phyloP scores from a whole-genome alignment of 2,888 invertebrate genomes.

The Strigamia crassipes region DNA sequence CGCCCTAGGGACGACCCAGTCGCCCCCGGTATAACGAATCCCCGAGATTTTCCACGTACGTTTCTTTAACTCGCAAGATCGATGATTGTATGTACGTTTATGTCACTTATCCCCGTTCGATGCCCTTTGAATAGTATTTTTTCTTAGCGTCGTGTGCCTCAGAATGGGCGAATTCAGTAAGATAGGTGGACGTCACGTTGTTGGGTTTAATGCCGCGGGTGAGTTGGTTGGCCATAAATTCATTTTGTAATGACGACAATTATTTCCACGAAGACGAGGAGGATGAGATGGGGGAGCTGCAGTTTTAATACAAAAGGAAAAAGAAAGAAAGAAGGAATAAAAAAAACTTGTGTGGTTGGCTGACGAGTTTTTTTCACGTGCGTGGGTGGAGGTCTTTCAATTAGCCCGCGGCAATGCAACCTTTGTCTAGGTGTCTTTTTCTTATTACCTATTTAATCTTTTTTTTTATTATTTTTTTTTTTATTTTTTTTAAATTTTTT shows the following conservation, averaged over 20 bases:
- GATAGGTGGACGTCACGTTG: background rate
- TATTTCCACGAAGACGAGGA: constrained; percentile 36
- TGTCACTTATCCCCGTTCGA: background rate
- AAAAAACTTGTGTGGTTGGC: background rate
- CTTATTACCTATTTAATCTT: constrained; percentile 8
- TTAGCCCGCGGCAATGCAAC: constrained; percentile 10
- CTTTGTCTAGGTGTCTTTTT: background rate
- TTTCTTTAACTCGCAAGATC: background rate
- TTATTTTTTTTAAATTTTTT: background rate
- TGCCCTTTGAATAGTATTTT: background rate
- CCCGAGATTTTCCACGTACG: background rate
- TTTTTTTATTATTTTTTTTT: background rate
- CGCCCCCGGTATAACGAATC: background rate
- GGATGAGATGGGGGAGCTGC: background rate
- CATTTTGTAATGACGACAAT: constrained; percentile 44
- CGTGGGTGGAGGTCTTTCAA: constrained; percentile 16
- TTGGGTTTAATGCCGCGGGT: constrained; percentile 16
- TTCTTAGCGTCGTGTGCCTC: background rate
- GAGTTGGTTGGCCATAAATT: constrained; percentile 15
- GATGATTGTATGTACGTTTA: background rate
- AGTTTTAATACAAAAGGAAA: constrained; percentile 10
- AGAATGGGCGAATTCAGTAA: background rate
- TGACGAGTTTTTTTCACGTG: constrained; percentile 8
- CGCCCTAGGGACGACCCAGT: constrained; percentile 16
- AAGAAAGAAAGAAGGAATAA: background rate